phyloP scores from a whole-genome alignment of 2,797 vertebrate genomes.

The Catharus ustulatus region DNA sequence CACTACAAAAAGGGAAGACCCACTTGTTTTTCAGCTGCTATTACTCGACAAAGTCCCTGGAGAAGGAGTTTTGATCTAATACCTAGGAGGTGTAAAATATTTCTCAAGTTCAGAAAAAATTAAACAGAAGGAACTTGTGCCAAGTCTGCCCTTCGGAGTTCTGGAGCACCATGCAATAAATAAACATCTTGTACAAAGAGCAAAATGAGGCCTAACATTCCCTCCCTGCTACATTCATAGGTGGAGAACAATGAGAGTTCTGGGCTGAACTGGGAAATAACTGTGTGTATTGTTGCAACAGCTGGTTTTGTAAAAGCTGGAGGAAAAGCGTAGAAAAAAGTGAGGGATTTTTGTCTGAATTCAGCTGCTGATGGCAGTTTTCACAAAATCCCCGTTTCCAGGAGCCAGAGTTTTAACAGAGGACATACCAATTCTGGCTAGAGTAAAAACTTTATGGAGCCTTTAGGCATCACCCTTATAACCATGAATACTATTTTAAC shows the following conservation, averaged over 20 bases:
- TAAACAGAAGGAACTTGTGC: not conserved
- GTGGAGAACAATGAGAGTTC: not conserved
- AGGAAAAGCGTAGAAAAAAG: not conserved
- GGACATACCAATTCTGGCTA: not conserved
- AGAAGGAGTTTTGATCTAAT: not conserved
- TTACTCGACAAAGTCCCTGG: not conserved
- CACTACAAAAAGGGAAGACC: not conserved
- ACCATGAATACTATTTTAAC: not conserved
- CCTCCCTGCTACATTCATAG: not conserved
- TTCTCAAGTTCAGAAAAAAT: not conserved
- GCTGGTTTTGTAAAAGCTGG: not conserved
- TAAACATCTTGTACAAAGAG: not conserved
- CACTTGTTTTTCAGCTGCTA: not conserved
- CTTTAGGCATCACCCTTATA: not conserved
- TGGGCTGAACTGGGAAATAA: not conserved
- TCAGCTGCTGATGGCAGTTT: not conserved
- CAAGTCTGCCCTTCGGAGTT: not conserved
- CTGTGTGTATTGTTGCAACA: not conserved
- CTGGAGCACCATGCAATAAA: not conserved
- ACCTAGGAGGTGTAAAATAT: not conserved
- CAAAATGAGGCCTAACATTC: not conserved
- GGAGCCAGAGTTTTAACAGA: not conserved
- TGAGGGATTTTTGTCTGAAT: not conserved
- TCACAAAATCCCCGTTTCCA: not conserved
- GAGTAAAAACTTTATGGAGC: not conserved